Percentiles rank a stretch among this genome's conserved stretches.
Conservation (phyloP, 1,140 invertebrate species). For the Nasonia vitripennis region DNA sequence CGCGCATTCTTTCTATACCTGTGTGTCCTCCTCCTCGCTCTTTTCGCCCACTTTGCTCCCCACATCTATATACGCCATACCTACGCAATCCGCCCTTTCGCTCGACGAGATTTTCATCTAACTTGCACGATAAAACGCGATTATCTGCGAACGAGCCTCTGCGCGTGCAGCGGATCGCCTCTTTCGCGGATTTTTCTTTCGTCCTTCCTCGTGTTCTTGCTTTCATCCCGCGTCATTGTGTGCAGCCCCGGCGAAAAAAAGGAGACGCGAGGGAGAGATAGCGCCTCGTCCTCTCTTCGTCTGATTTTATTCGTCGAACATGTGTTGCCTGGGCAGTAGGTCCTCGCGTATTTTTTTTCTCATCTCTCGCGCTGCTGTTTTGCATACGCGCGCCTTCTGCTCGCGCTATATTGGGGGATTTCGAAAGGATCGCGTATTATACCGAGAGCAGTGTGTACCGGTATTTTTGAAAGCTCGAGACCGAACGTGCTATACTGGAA, state of each 20-base stretch:
- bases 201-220: neutral
- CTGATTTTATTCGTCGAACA: constrained; percentile 28
- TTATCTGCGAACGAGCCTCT: constrained; percentile 51
- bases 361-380: neutral
- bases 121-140: constrained; percentile 57
- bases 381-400: constrained; percentile 7
- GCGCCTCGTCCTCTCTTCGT: too few species aligned
- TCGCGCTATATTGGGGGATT: neutral
- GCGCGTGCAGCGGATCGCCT: neutral
- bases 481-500: neutral
- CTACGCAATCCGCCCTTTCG: neutral
- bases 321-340: neutral
- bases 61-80: neutral
- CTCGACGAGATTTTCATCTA: constrained; percentile 57
- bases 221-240: neutral
- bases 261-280: neutral
- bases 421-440: neutral
- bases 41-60: neutral
- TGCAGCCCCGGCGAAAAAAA: neutral
- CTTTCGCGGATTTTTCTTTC: neutral
- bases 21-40: neutral
- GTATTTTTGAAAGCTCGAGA: neutral
- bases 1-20: neutral
- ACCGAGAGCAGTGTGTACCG: neutral
- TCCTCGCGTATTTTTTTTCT: constrained; percentile 9